Conservation (phyloP, 2,797 vertebrate genomes). For the Peromyscus nudipes region DNA sequence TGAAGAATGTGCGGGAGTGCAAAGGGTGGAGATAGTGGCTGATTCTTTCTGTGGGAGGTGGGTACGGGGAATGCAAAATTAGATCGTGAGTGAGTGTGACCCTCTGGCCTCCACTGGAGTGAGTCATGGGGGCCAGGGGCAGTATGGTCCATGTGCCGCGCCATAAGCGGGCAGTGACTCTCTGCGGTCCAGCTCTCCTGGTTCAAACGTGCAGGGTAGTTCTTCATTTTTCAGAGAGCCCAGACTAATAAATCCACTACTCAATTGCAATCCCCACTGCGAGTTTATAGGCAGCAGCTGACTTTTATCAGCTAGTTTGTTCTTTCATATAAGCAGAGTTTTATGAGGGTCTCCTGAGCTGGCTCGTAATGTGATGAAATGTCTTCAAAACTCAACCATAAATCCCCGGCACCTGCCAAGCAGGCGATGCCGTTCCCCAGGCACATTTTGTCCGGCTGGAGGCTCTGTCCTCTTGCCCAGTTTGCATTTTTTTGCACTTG, state of each 20-base stretch:
- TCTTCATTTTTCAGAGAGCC: conserved; percentile 76
- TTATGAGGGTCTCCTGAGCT: conserved; percentile 84
- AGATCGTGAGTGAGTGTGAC: neutral
- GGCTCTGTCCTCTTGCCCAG: conserved; percentile 79
- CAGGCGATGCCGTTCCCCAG: conserved; percentile 63
- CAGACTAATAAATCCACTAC: conserved; percentile 80
- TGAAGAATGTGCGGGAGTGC: neutral
- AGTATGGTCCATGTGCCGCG: neutral
- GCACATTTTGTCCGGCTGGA: conserved; percentile 83
- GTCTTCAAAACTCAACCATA: conserved; percentile 77
- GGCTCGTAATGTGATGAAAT: conserved; percentile 73
- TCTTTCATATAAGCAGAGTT: conserved; percentile 81
- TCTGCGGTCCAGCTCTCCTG: conserved; percentile 68
- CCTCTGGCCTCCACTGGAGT: conserved; percentile 57
- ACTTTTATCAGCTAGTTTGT: conserved; percentile 82
- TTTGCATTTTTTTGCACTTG: conserved; percentile 84
- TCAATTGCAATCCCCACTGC: conserved; percentile 67
- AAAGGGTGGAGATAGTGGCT: neutral
- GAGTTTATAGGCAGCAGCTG: conserved; percentile 84
- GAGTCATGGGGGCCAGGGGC: conserved; percentile 28
- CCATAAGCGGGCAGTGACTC: conserved; percentile 67
- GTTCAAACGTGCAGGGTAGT: conserved; percentile 58
- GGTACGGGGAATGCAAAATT: neutral
- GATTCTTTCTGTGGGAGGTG: neutral
- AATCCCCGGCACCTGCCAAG: conserved; percentile 80